Conservation (phyloP, 2,888 invertebrate genomes). For the Leptinotarsa haldemani region DNA sequence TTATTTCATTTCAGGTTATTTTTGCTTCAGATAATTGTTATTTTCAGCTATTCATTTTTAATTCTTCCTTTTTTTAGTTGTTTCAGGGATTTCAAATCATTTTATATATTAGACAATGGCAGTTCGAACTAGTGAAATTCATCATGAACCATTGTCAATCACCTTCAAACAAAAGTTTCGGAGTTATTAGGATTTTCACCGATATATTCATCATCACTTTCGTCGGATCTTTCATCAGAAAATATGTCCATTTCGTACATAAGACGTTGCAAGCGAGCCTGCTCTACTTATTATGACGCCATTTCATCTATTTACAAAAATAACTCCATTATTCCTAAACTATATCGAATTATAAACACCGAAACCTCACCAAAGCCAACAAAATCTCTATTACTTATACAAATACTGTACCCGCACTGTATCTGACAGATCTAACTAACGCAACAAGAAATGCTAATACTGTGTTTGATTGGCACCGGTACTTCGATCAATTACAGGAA, state of each 20-base stretch:
- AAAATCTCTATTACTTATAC: background rate
- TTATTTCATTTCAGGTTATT: too few relatives aligned
- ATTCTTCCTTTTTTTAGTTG: too few relatives aligned
- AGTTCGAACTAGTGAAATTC: too few relatives aligned
- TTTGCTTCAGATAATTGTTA: too few relatives aligned
- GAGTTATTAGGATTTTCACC: background rate
- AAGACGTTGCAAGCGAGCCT: background rate
- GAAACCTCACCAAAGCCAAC: background rate
- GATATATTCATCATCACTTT: background rate
- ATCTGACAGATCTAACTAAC: conserved; percentile 1
- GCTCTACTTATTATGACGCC: background rate
- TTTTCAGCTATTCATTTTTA: too few relatives aligned
- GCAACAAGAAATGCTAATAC: background rate
- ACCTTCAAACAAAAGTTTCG: too few relatives aligned
- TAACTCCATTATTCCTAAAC: background rate
- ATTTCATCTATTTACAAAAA: background rate
- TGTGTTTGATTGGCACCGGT: too few relatives aligned
- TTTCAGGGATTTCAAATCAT: too few relatives aligned
- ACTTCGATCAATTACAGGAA: too few relatives aligned
- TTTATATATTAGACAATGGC: too few relatives aligned
- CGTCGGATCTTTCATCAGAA: background rate
- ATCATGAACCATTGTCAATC: too few relatives aligned
- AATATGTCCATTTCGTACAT: background rate
- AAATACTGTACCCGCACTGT: conserved; percentile 9
- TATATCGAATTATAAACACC: background rate